Conservation (phyloP, 1,140 invertebrate genomes). For the Bicyclus anynana region DNA sequence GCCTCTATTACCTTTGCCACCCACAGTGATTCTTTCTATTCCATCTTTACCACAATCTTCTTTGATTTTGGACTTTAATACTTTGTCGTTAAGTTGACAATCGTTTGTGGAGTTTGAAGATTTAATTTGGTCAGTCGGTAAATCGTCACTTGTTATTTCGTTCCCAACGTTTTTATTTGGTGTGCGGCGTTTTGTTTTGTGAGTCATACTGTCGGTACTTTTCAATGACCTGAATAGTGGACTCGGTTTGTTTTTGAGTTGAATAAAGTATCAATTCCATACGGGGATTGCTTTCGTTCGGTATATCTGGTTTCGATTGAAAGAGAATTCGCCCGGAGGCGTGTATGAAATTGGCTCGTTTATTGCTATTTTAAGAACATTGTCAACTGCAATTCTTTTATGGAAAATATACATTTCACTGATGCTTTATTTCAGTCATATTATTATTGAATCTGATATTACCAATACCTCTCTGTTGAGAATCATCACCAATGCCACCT, state of each 20-base stretch:
- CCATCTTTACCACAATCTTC: slow-evolving; percentile 12
- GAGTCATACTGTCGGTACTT: slow-evolving; percentile 52
- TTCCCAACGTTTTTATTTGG: slow-evolving; percentile 50
- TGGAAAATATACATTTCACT: no score
- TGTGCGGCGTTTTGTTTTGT: slow-evolving; percentile 43
- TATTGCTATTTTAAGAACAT: background rate
- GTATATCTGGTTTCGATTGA: slow-evolving; percentile 34
- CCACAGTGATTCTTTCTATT: slow-evolving; percentile 41
- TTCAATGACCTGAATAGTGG: slow-evolving; percentile 35
- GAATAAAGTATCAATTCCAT: slow-evolving; percentile 50
- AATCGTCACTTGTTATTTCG: slow-evolving; percentile 54
- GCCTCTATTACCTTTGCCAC: slow-evolving; percentile 50
- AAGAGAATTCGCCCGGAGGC: slow-evolving; percentile 36
- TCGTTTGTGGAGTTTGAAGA: slow-evolving; percentile 18
- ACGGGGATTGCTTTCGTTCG: slow-evolving; percentile 34
- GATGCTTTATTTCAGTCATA: no score
- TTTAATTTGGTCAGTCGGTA: slow-evolving; percentile 37
- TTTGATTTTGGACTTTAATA: slow-evolving; percentile 20
- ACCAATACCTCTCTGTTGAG: no score
- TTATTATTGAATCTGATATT: no score
- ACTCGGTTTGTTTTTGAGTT: slow-evolving; percentile 37
- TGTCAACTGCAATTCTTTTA: background rate
- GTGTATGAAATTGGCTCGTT: background rate
- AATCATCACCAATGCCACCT: no score
- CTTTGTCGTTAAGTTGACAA: slow-evolving; percentile 30